Conservation (phyloP, 2,888 invertebrate species). For the Orgyia antiqua region DNA sequence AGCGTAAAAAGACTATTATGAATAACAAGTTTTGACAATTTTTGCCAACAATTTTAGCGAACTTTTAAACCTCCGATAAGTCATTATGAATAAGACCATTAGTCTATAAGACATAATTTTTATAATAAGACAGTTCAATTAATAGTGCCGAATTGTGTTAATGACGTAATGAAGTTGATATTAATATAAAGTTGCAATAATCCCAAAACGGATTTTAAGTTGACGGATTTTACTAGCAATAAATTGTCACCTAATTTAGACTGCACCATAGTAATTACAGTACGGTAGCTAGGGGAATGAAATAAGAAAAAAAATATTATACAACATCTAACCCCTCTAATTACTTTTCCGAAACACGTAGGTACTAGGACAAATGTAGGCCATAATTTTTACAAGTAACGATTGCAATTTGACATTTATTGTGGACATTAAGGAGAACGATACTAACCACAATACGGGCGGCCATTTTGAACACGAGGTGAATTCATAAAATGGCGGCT, state of each 20-base stretch:
- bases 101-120: too few species aligned
- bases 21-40: too few species aligned
- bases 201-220: too few species aligned
- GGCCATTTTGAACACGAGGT: slow-evolving; percentile 56
- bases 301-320: slow-evolving; percentile 18
- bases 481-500: slow-evolving; percentile 58
- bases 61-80: too few species aligned
- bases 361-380: slow-evolving; percentile 40
- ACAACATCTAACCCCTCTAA: slow-evolving; percentile 38
- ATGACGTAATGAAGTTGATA: too few species aligned
- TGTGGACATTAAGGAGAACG: slow-evolving; percentile 58
- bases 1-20: too few species aligned
- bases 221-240: too few species aligned
- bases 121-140: too few species aligned
- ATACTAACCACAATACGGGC: slow-evolving; percentile 47
- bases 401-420: slow-evolving; percentile 70
- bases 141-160: too few species aligned
- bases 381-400: slow-evolving; percentile 69
- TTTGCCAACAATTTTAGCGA: too few species aligned
- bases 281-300: slow-evolving; percentile 16
- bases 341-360: slow-evolving; percentile 63
- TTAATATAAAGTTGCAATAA: too few species aligned
- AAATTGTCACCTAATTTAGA: slow-evolving; percentile 6
- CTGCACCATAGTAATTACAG: slow-evolving; percentile 19
- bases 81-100: too few species aligned